phyloP scores from a whole-genome alignment of 1,140 invertebrate genomes.

The Lamellibrachia luymesi region DNA sequence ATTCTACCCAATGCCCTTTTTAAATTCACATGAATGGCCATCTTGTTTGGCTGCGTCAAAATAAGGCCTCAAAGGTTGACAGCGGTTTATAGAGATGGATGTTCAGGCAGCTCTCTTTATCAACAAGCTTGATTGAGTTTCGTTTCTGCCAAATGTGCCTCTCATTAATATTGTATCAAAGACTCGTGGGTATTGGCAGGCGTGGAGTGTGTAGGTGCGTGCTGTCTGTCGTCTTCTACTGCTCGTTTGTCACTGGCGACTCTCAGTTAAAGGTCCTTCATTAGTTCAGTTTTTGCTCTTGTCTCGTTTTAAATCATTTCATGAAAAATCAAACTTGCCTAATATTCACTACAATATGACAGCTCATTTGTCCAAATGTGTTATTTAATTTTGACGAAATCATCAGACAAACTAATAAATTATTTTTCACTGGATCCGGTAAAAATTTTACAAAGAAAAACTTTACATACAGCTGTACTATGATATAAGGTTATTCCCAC shows the following conservation, averaged over 20 bases:
- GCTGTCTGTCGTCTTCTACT: background rate
- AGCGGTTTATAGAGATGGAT: background rate
- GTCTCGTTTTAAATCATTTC: no score
- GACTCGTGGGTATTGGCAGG: background rate
- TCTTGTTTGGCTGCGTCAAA: background rate
- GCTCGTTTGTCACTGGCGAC: background rate
- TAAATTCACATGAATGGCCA: background rate
- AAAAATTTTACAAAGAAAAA: no score
- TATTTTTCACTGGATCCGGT: no score
- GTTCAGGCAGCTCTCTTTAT: background rate
- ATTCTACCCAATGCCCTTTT: background rate
- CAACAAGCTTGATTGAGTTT: background rate
- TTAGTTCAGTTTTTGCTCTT: no score
- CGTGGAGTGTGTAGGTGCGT: background rate
- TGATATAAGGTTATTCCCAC: no score
- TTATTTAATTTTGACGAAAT: no score
- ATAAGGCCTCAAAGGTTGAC: background rate
- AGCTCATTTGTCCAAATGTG: no score
- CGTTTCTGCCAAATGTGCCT: background rate
- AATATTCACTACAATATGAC: no score
- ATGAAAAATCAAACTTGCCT: no score
- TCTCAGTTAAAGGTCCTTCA: no score
- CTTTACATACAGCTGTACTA: no score
- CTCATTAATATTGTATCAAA: background rate
- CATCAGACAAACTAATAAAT: no score